A percentile compares a stretch with the other conserved stretches of the same genome.
These are phyloP conservation scores for Halcyon smyrnensis DNA, from an alignment of 2,797 vertebrate species.

Conservation along the genomic window DNA sequence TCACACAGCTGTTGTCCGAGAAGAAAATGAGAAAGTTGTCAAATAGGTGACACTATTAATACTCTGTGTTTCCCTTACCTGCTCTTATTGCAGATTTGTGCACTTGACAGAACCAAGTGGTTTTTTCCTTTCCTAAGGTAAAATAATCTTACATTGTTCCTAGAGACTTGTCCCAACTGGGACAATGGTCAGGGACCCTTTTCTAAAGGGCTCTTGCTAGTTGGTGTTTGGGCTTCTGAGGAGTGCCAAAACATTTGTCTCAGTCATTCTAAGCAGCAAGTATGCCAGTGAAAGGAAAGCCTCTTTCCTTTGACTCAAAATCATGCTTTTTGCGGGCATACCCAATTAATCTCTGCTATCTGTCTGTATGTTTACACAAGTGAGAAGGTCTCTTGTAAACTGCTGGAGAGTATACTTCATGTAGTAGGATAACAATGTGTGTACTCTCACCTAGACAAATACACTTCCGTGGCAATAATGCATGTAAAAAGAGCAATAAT, in stretches of 20 bases:
- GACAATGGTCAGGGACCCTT: not conserved
- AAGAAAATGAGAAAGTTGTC: not conserved
- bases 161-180: not conserved
- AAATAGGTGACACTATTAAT: not conserved
- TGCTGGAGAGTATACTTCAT: not conserved
- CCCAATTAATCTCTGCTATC: not conserved
- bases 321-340: not conserved
- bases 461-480: not conserved
- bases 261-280: not conserved
- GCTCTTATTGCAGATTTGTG: rapidly evolving
- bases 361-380: not conserved
- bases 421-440: not conserved
- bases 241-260: not conserved
- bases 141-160: not conserved
- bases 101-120: not conserved
- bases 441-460: not conserved
- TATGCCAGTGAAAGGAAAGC: not conserved
- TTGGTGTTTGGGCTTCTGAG: not conserved
- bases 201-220: not conserved
- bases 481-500: not conserved
- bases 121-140: not conserved
- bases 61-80: not conserved
- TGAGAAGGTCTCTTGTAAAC: not conserved
- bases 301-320: not conserved
- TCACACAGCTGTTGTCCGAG: not conserved